phyloP scores from a whole-genome alignment of 2,113 vertebrate genomes.

The Cichladusa arquata region DNA sequence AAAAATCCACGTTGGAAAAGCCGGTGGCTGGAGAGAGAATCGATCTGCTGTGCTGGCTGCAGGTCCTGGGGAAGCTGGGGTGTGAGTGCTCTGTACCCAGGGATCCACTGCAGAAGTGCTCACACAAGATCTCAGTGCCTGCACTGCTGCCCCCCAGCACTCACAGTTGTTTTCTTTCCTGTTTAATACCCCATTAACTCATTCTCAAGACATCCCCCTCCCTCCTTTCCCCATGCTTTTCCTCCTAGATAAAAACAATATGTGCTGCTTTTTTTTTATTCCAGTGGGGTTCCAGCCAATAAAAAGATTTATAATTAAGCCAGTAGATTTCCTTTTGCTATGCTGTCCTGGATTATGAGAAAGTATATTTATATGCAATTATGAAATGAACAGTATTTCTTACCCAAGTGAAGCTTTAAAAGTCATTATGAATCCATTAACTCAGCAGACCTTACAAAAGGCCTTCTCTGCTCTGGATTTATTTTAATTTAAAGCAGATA shows the following conservation, averaged over 20 bases:
- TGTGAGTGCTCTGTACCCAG: background rate
- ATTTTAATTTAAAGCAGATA: slow-evolving; percentile 77
- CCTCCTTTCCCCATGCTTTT: background rate
- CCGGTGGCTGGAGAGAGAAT: background rate
- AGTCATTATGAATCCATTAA: slow-evolving; percentile 87
- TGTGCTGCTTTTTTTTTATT: slow-evolving; percentile 58
- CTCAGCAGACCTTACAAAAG: slow-evolving; percentile 85
- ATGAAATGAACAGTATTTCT: slow-evolving; percentile 84
- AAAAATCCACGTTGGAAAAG: background rate
- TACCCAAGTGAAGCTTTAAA: slow-evolving; percentile 81
- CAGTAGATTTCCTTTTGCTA: slow-evolving; percentile 78
- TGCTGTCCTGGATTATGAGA: slow-evolving; percentile 78
- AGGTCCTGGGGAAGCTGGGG: rapidly evolving
- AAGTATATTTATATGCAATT: slow-evolving; percentile 85
- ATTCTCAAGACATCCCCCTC: background rate
- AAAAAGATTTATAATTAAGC: slow-evolving; percentile 84
- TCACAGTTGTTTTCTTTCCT: background rate
- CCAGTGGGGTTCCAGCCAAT: slow-evolving; percentile 74
- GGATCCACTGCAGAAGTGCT: background rate
- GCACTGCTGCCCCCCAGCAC: background rate
- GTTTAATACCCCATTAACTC: slow-evolving; percentile 16
- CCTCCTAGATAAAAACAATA: slow-evolving; percentile 67
- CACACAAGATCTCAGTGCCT: rapidly evolving
- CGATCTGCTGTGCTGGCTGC: background rate
- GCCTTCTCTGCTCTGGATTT: slow-evolving; percentile 75